Conservation (phyloP, 2,797 vertebrate species). For the Notolepis coatsorum region DNA sequence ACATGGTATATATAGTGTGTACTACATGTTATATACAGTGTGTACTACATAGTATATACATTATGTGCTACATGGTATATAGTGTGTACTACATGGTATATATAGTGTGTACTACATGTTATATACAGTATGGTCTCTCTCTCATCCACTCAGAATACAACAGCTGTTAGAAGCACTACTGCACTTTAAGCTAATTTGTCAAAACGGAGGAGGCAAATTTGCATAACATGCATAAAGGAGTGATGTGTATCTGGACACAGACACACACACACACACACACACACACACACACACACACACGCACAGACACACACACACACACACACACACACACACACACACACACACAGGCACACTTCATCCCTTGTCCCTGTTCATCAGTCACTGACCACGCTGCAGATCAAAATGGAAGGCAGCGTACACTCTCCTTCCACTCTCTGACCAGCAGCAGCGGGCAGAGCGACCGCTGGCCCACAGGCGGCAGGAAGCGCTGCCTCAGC, state of each 20-base stretch:
- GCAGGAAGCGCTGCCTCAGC: background rate
- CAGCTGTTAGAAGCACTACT: background rate
- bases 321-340: background rate
- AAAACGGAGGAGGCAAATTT: background rate
- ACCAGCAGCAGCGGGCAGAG: constrained; percentile 11
- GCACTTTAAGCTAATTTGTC: background rate
- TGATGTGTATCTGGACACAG: background rate
- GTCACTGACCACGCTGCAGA: constrained; percentile 14
- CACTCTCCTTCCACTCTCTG: constrained; percentile 11
- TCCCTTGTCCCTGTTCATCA: background rate
- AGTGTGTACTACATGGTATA: too few species aligned
- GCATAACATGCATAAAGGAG: background rate
- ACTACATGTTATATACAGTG: too few species aligned
- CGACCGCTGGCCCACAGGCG: background rate
- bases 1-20: too few species aligned
- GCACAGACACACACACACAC: background rate
- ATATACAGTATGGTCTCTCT: too few species aligned
- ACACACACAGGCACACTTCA: too few species aligned
- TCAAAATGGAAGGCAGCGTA: constrained; percentile 22
- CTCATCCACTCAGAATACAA: background rate
- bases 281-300: background rate
- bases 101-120: too few species aligned
- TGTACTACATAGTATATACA: too few species aligned
- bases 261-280: too few species aligned
- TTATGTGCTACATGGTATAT: too few species aligned